phyloP scores from a whole-genome alignment of 2,888 invertebrate species.

The Boloria euphrosyne region DNA sequence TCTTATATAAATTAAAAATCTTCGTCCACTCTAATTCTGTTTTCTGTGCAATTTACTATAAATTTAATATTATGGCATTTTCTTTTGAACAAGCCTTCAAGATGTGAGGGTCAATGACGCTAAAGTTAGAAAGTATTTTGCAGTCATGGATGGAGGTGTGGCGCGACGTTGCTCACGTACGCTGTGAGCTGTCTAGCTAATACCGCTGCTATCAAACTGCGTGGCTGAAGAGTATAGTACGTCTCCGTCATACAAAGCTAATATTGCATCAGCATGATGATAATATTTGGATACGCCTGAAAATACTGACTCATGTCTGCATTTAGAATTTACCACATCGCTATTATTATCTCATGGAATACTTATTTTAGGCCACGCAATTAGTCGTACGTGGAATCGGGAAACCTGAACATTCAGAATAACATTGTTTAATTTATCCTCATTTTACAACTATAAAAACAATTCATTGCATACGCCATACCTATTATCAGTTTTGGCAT shows the following conservation, averaged over 20 bases:
- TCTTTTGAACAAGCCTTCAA: not conserved
- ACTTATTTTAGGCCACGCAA: too few species aligned
- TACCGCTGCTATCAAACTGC: conserved; percentile 15
- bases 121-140: conserved; percentile 41
- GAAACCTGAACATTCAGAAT: too few species aligned
- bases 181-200: conserved; percentile 12
- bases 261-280: conserved; percentile 34
- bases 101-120: conserved; percentile 35
- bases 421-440: too few species aligned
- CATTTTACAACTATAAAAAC: too few species aligned
- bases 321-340: too few species aligned
- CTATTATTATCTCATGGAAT: too few species aligned
- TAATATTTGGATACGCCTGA: not conserved
- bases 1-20: too few species aligned
- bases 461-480: not conserved
- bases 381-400: too few species aligned
- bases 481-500: conserved; percentile 16
- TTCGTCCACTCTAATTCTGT: not conserved
- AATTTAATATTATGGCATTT: too few species aligned
- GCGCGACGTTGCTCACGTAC: conserved; percentile 23
- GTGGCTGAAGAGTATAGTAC: not conserved
- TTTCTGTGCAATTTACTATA: not conserved
- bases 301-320: too few species aligned
- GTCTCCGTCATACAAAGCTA: conserved; percentile 21
- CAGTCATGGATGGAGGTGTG: conserved; percentile 36